These are phyloP conservation scores for Lagorchestes hirsutus DNA, from an alignment of 2,797 vertebrate species.

Conservation along the genomic window DNA sequence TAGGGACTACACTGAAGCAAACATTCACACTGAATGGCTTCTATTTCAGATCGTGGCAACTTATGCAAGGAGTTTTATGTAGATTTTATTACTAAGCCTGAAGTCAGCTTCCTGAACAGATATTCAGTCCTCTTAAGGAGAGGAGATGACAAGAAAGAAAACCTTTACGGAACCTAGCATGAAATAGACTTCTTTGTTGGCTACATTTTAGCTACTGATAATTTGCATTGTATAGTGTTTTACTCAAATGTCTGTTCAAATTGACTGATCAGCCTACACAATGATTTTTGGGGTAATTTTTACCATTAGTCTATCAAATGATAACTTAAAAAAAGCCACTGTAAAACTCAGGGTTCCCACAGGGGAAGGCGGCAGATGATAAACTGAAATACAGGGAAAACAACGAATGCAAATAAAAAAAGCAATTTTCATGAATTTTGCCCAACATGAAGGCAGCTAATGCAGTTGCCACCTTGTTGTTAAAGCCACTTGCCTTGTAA, in stretches of 20 bases:
- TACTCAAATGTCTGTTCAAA: slow-evolving; percentile 53
- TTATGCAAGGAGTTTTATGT: slow-evolving; percentile 52
- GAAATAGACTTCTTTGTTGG: slow-evolving; percentile 16
- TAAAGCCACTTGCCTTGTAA: slow-evolving; percentile 93
- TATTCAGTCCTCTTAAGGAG: slow-evolving; percentile 41
- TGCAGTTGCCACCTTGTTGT: neutral
- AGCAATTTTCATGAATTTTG: slow-evolving; percentile 67
- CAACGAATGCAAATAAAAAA: slow-evolving; percentile 66
- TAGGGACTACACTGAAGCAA: slow-evolving; percentile 7
- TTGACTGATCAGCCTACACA: slow-evolving; percentile 66
- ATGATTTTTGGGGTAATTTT: slow-evolving; percentile 75
- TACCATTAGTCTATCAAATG: slow-evolving; percentile 68
- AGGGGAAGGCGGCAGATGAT: slow-evolving; percentile 68
- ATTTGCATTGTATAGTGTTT: slow-evolving; percentile 52
- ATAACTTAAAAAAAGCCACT: slow-evolving; percentile 72
- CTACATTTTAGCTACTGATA: slow-evolving; percentile 69
- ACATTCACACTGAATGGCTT: slow-evolving; percentile 46
- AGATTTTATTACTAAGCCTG: slow-evolving; percentile 72
- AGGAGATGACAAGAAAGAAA: slow-evolving; percentile 26
- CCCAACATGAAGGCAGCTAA: slow-evolving; percentile 61
- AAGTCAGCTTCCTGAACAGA: slow-evolving; percentile 66
- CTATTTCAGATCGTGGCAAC: slow-evolving; percentile 24
- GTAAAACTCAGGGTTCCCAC: slow-evolving; percentile 69
- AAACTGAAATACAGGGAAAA: slow-evolving; percentile 74
- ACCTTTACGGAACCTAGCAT: slow-evolving; percentile 28